Evolutionary conservation across 2,888 invertebrate species (phyloP), one percentile per base, ranked within the genome.

Genomic region (Ophioninae sp.): DNA sequence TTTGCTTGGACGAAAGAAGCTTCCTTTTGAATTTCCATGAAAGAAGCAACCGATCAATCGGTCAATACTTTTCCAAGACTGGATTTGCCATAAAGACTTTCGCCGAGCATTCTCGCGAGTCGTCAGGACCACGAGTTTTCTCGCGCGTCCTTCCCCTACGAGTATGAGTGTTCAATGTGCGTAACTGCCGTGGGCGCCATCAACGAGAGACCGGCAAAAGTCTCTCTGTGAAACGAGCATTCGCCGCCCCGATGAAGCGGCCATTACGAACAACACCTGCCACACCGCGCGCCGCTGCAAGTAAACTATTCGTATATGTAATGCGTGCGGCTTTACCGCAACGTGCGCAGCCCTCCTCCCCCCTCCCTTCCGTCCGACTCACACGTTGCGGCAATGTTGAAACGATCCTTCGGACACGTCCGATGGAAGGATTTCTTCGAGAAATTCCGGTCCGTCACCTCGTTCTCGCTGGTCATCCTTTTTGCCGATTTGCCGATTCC

Each of bases 211-310:
- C 67, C 59, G 77, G 75, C 81, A 65, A 75, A 51, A 59, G 71
- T 69, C 80, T 78, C 76, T 74, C 51, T 71, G 79, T 83, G 68
- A 77, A 81, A 83, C 84, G 79, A 77, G 78, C 77, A 73, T 84
- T 81, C 71, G 65, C 77, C 82, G 79, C 81, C 87, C 76, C 89
- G 88, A 73, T 82, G 84, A 30, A 77, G 86, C 90, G 89, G 91
- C 91, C 91, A 92, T 92, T 92, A 91, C 90, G 84, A 76, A 81
- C 87, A 91, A 88, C 92, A 92, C 92, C 92, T 92, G 92, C 92
- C 91, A 90, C 89, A 88, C 88, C 88, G 88, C 83, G 85, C 59
- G 61, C 59, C 22, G 20, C 9, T 22, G 51, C 39, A 71, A 64
- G 64, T 79, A 44, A 75, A 75, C 65, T 39, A 75, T 75, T 51